Percentiles rank a stretch among this genome's conserved stretches.
These are phyloP conservation scores for Pituophis catenifer DNA, from an alignment of 2,113 vertebrate species.

Conservation along the genomic window DNA sequence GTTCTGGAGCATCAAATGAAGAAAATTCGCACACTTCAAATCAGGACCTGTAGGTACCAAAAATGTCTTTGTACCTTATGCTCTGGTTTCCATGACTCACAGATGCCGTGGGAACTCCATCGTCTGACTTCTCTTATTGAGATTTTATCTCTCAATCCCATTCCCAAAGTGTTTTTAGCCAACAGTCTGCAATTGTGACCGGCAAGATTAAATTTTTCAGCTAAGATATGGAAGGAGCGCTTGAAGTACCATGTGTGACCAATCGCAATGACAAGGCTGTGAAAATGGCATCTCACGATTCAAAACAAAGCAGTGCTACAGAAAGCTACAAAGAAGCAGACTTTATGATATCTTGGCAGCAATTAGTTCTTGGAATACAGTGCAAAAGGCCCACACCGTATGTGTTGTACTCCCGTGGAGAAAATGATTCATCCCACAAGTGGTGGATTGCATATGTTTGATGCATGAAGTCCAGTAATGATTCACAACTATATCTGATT, in stretches of 20 bases:
- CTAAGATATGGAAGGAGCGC: conserved; percentile 45
- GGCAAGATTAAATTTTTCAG: conserved; percentile 58
- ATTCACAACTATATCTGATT: too few relatives aligned
- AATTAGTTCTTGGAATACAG: conserved; percentile 23
- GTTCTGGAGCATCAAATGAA: not conserved
- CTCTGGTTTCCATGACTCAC: conserved; percentile 5
- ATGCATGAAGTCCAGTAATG: too few relatives aligned
- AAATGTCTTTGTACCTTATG: not conserved
- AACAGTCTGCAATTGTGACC: conserved; percentile 53
- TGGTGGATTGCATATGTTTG: not conserved
- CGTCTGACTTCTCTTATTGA: conserved; percentile 54
- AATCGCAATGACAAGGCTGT: conserved; percentile 64
- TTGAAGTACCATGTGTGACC: conserved; percentile 50
- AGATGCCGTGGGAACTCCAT: conserved; percentile 49
- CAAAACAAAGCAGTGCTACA: conserved; percentile 57
- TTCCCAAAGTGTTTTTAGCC: conserved; percentile 45
- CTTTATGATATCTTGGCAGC: conserved; percentile 42
- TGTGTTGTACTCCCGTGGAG: too few relatives aligned
- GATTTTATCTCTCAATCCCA: conserved; percentile 60
- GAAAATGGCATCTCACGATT: conserved; percentile 62
- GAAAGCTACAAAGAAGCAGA: conserved; percentile 51
- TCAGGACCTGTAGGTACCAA: not conserved
- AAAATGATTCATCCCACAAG: too few relatives aligned
- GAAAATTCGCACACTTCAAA: not conserved
- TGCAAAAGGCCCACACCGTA: not conserved